Evolutionary conservation across 1,140 invertebrate genomes (phyloP), one percentile per base, ranked within the genome.

Genomic region (Pseudachorutes palmiensis): DNA sequence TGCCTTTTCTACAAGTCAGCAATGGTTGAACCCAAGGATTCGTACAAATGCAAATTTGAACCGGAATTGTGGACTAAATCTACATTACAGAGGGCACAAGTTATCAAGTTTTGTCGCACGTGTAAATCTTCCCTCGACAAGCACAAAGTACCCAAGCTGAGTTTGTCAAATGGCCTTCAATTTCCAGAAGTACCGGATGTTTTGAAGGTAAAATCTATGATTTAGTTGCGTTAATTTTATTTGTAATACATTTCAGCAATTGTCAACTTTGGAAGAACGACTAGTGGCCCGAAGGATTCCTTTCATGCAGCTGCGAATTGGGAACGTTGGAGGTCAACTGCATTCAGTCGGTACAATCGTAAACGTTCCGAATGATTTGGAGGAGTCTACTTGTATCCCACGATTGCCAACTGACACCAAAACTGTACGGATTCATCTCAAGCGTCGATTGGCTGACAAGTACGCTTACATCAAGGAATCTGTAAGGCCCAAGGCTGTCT

Each of bases 151-250:
- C 68, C 68, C 3, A 36, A 45, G 30, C n/a, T 66, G 2, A 19
- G 16, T 9, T 32, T 70, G 5, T 66, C 60, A 22, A 70, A 70
- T 26, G 68, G 68, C 32, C 30, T 70, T 19, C 57, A 57, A 3
- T 70, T 65, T 36, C 59, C 68, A 2, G 22, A 14, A 24, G 48
- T 66, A 41, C 61, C 68, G 0, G 2, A 22, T 1, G 64, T 3
- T 9, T 24, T 70, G 22, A 64, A 64, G 55, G 29, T n/a, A n/a
- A n/a, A n/a, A n/a, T n/a, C n/a, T n/a, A n/a, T n/a, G n/a, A n/a
- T n/a, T n/a, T n/a, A n/a, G n/a, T n/a, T n/a, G n/a, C n/a, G n/a
- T n/a, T n/a, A n/a, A n/a, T n/a, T n/a, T n/a, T n/a, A n/a, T n/a
- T n/a, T n/a, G n/a, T n/a, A n/a, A n/a, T n/a, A n/a, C n/a, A n/a